Evolutionary conservation across 1,140 invertebrate genomes (phyloP).

Genomic region (Drosophila kepulauana): DNA sequence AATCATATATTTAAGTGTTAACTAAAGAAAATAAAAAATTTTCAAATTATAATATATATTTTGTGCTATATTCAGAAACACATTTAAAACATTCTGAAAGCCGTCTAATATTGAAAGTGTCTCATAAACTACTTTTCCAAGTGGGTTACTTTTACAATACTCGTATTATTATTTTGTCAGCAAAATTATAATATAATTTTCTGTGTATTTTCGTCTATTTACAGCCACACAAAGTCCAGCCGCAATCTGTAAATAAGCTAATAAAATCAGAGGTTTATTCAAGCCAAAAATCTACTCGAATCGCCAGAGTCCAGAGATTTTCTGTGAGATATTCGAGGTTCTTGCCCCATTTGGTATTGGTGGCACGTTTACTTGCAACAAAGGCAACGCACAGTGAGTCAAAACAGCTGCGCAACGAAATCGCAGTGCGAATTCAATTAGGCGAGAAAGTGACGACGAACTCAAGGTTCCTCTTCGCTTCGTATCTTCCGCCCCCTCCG

Average conservation of each 20-base stretch:
- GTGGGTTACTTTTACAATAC: no score
- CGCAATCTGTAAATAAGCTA: constrained; percentile 58
- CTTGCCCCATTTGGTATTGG: constrained; percentile 27
- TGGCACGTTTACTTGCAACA: constrained; percentile 52
- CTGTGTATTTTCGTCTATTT: constrained; percentile 23
- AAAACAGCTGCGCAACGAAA: constrained; percentile 17
- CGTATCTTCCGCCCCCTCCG: not conserved
- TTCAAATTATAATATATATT: no score
- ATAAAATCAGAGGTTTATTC: constrained; percentile 53
- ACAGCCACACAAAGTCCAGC: constrained; percentile 46
- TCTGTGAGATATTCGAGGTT: constrained; percentile 1
- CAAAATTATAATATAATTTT: constrained; percentile 21
- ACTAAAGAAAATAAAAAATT: no score
- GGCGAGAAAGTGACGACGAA: constrained; percentile 43
- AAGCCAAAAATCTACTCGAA: constrained; percentile 8
- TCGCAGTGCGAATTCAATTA: constrained; percentile 57
- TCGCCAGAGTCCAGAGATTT: not conserved
- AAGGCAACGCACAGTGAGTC: constrained; percentile 12
- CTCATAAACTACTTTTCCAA: no score
- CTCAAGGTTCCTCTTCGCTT: constrained; percentile 12
- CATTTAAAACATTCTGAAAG: no score
- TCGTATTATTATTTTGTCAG: no score
- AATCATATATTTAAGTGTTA: no score
- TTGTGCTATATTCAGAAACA: no score
- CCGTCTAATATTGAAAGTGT: no score